Evolutionary conservation across 2,797 vertebrate species (phyloP), one percentile per base, ranked within the genome.

Genomic region (Peromyscus aztecus): DNA sequence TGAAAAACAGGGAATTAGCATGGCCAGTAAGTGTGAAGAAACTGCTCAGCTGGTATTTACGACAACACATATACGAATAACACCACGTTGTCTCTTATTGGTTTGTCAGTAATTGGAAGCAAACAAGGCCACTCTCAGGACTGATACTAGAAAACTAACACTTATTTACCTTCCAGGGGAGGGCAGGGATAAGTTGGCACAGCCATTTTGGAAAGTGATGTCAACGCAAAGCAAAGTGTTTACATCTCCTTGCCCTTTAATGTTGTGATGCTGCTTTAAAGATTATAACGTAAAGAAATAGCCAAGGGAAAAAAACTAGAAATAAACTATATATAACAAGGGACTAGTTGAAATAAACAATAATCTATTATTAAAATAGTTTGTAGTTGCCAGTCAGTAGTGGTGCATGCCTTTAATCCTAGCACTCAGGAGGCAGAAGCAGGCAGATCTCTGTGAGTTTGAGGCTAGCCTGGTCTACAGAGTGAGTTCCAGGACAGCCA

Each of bases 1-100:
- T 94, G 6, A 4, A 83, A 88, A 95, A 40, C 3, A 88, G 82
- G 37, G 87, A 84, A 97, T 94, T 57, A 75, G 37, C 34, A 55
- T 21, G 40, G 11, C 11, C 6, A 89, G 29, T 19, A 69, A 84
- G 11, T 37, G 61, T 83, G 37, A 81, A 81, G 57, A 71, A 91
- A 90, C 34, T 61, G 55, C 55, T 57, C 59, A 77, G 59, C 14
- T 85, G 27, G 4, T 27, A 65, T n/a, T 90, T 94, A 73, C 16
- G 31, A 86, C 73, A 95, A 81, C 23, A 11, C 19, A 93, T 91
- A 46, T 55, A 82, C n/a, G 52, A 82, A 63, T 59, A 7, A 61
- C 14, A 37, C 7, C 34, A 59, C 57, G 7, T 94, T 94, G 87
- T 19, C 69, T 34, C 75, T 91, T 40, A 84, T 90, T 59, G 69